phyloP scores from a whole-genome alignment of 1,140 invertebrate genomes.

The Nixonia krombeini region DNA sequence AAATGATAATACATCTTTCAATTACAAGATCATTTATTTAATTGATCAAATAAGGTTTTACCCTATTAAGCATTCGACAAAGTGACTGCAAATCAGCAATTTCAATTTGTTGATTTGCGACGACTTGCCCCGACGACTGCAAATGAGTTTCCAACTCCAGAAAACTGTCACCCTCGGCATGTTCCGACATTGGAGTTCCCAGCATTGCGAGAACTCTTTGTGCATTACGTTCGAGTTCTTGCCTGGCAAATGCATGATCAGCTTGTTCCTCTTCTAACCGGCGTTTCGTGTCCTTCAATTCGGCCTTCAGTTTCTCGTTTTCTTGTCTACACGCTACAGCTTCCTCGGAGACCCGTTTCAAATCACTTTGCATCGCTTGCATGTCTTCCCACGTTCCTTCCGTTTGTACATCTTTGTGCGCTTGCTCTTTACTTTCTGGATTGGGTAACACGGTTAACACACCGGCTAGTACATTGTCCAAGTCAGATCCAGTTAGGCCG shows the following conservation, averaged over 20 bases:
- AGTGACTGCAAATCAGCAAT: conserved; percentile 79
- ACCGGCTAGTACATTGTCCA: conserved; percentile 79
- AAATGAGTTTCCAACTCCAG: conserved; percentile 82
- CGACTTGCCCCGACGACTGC: conserved; percentile 80
- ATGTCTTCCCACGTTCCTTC: conserved; percentile 76
- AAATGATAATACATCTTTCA: too few species aligned
- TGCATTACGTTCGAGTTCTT: conserved; percentile 81
- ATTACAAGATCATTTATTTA: too few species aligned
- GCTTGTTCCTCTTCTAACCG: conserved; percentile 76
- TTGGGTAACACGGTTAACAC: conserved; percentile 66
- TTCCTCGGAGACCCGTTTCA: conserved; percentile 63
- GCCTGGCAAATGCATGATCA: conserved; percentile 79
- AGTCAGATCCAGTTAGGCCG: conserved; percentile 78
- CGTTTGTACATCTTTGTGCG: conserved; percentile 77
- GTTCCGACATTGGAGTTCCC: conserved; percentile 67
- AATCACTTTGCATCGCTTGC: conserved; percentile 74
- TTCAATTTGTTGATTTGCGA: conserved; percentile 82
- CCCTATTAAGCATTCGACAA: conserved; percentile 78
- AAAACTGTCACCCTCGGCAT: conserved; percentile 76
- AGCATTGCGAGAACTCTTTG: conserved; percentile 80
- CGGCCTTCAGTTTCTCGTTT: conserved; percentile 63
- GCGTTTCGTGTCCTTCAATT: conserved; percentile 57
- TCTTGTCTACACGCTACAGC: conserved; percentile 42
- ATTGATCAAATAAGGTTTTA: conserved; percentile 63
- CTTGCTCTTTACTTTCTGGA: conserved; percentile 66